Evolutionary conservation across 2,888 invertebrate species (phyloP).

Genomic region (Troglohyphantes excavatus): DNA sequence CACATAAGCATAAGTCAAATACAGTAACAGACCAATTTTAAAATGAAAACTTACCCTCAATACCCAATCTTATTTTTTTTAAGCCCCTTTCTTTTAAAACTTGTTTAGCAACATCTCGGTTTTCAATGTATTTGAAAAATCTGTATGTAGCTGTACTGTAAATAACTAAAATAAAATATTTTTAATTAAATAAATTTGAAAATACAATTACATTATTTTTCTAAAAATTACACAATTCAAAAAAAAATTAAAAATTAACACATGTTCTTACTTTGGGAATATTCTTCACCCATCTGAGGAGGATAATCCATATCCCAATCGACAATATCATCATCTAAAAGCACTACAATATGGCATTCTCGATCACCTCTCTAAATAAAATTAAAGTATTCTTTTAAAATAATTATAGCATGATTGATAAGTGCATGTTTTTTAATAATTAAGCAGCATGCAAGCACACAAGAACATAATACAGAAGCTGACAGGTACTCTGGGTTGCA

Average conservation of each 20-base stretch:
- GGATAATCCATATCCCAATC: constrained; percentile 99
- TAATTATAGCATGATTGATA: too few species aligned
- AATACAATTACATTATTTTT: neutral
- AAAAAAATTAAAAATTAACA: neutral
- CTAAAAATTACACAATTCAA: neutral
- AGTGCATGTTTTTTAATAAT: too few species aligned
- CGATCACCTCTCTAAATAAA: constrained; percentile 96
- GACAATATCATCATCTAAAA: constrained; percentile 96
- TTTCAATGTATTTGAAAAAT: constrained; percentile 99
- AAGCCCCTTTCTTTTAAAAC: constrained; percentile 99
- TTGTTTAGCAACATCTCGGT: constrained; percentile 97
- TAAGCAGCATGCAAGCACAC: too few species aligned
- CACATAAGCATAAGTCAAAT: too few species aligned
- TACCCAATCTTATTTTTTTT: constrained; percentile 98
- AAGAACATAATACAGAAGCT: too few species aligned
- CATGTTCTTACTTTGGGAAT: constrained; percentile 91
- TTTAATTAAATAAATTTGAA: neutral
- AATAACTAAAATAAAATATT: constrained; percentile 87
- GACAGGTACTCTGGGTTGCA: too few species aligned
- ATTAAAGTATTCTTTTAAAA: too few species aligned
- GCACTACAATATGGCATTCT: constrained; percentile 98
- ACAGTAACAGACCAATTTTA: neutral
- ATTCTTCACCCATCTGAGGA: constrained; percentile 99
- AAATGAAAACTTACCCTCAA: constrained; percentile 87
- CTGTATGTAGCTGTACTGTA: constrained; percentile 97